Base-by-base conservation (phyloP, 2,888 invertebrate genomes). In the Temnothorax rugatulus region DNA sequence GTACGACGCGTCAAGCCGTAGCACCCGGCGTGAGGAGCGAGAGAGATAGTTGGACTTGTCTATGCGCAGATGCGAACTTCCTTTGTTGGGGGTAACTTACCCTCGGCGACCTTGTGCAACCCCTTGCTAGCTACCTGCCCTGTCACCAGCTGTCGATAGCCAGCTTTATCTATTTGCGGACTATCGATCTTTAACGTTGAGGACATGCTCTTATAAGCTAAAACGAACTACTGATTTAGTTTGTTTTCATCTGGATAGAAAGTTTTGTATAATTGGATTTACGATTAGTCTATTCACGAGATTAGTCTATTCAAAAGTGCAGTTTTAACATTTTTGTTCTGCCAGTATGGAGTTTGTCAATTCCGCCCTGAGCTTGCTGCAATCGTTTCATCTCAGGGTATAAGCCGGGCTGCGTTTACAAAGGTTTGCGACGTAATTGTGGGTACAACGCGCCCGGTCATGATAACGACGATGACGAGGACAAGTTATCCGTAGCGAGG, bases 81-180 rank as follows among this genome's bases (percentile, higher is more conserved):
- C 87, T 88, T 84, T 82, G 83, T 86, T 88, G 90, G 91, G 92
- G 92, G 92, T 92, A 90, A 91, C 87, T 87, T 91, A 91, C 91
- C 91, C 91, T 90, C 89, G 86, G 83, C 88, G 92, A 91, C 92
- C 92, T 92, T 93, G 91, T 85, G 81, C 90, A 86, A 89, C 91
- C 92, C 87, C 88, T 90, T 86, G 84, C 57, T 85, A 88, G 86
- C 88, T 90, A 77, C 87, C 89, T 88, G 85, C 85, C 81, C 84
- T 84, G 89, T 89, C 87, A 84, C 90, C 89, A 89, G 90, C 90
- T 89, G 90, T 84, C 89, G 89, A 84, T 77, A 73, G 83, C 66
- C 61, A 74, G 84, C 88, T 87, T 64, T 86, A 88, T 90, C 86
- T 82, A 82, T 83, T 90, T 85, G 73, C 85, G 84, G 76, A 83